Percentiles rank a stretch among this genome's conserved stretches.
Evolutionary conservation across 2,888 invertebrate species (phyloP).

Genomic region (Euproctis similis): DNA sequence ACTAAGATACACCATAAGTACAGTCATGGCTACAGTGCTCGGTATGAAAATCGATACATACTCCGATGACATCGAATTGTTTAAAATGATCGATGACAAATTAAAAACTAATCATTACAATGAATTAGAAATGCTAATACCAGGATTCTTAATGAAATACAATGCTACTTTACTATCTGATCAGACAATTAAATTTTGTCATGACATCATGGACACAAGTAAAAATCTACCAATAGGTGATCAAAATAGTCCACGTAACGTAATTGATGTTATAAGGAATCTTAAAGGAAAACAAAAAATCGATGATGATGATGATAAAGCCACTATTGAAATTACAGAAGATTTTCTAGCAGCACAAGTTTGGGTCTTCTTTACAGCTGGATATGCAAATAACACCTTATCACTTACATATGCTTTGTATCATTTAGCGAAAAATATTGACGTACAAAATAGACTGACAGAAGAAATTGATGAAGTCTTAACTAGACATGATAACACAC

Average conservation of each 20-base stretch:
- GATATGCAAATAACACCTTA: conserved; percentile 56
- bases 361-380: conserved; percentile 55
- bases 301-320: neutral
- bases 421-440: conserved; percentile 45
- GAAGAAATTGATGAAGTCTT: conserved; percentile 41
- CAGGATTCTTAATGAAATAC: conserved; percentile 19
- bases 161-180: conserved; percentile 24
- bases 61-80: conserved; percentile 15
- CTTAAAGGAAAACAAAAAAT: conserved; percentile 10
- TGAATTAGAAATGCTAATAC: conserved; percentile 31
- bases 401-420: conserved; percentile 43
- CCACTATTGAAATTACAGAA: conserved; percentile 29
- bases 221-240: conserved; percentile 7
- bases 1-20: conserved; percentile 26
- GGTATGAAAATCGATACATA: conserved; percentile 26
- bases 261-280: conserved; percentile 26
- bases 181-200: conserved; percentile 19
- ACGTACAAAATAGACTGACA: conserved; percentile 42
- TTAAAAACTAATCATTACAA: conserved; percentile 19
- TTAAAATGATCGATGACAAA: conserved; percentile 19
- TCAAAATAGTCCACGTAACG: conserved; percentile 11
- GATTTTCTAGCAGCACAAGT: conserved; percentile 46
- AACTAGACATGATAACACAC: conserved; percentile 30
- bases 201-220: conserved; percentile 21
- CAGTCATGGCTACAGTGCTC: conserved; percentile 23